phyloP scores from a whole-genome alignment of 2,113 vertebrate genomes.

The Urocynchramus pylzowi region DNA sequence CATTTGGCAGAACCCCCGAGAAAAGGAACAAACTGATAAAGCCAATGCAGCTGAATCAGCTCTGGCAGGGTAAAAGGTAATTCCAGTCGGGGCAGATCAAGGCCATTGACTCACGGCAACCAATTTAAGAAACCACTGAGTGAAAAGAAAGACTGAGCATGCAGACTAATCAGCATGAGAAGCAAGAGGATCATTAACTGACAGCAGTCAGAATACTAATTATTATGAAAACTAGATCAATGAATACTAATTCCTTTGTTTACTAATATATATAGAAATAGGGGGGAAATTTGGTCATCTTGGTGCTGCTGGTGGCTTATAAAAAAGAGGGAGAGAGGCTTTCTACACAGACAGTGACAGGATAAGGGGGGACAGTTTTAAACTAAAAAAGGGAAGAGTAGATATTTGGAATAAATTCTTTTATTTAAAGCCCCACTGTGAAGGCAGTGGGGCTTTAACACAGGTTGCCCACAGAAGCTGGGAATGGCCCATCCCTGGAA shows the following conservation, averaged over 20 bases:
- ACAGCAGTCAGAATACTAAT: neutral
- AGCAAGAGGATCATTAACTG: neutral
- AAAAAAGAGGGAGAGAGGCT: neutral
- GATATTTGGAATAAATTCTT: neutral
- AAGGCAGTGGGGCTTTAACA: neutral
- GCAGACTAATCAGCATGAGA: neutral
- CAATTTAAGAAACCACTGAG: neutral
- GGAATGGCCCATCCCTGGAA: neutral
- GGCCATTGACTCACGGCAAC: neutral
- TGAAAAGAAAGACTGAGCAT: neutral
- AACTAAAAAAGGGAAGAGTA: too few species aligned
- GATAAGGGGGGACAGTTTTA: neutral
- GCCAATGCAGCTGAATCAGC: neutral
- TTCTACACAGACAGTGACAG: neutral
- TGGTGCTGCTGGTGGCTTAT: neutral
- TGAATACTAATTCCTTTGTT: neutral
- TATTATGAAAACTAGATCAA: neutral
- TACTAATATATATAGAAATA: neutral
- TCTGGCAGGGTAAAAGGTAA: accelerated
- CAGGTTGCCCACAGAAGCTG: neutral
- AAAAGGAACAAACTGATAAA: neutral
- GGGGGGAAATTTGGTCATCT: neutral
- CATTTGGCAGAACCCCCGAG: neutral
- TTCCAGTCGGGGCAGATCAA: neutral
- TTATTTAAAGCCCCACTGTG: too few species aligned